phyloP scores from a whole-genome alignment of 2,113 vertebrate species.

The Aythya baeri region DNA sequence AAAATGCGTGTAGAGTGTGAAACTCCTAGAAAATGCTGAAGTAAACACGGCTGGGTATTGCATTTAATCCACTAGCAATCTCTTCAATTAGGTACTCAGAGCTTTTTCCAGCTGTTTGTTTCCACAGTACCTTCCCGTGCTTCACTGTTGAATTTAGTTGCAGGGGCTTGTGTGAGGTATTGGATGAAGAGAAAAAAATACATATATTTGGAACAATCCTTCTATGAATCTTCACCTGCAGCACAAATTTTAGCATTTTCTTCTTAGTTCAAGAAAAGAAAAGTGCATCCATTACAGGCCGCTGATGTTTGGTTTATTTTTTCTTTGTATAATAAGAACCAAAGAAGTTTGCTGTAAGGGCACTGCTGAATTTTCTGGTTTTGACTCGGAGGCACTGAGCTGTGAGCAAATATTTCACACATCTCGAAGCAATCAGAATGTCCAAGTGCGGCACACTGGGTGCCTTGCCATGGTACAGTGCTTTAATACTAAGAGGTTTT shows the following conservation, averaged over 20 bases:
- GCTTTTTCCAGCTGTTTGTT: neutral
- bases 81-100: neutral
- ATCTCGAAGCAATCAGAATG: neutral
- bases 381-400: conserved; percentile 6
- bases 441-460: neutral
- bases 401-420: conserved; percentile 46
- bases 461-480: conserved; percentile 57
- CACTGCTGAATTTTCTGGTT: neutral
- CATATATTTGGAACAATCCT: neutral
- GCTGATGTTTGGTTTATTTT: neutral
- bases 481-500: conserved; percentile 56
- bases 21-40: neutral
- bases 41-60: neutral
- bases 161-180: neutral
- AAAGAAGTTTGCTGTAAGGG: neutral
- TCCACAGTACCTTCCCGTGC: rapidly evolving
- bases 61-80: conserved; percentile 3
- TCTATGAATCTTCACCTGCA: neutral
- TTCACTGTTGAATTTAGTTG: neutral
- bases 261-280: neutral
- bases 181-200: neutral
- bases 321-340: neutral
- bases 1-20: neutral
- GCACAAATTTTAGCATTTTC: neutral
- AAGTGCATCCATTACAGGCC: neutral